Base-by-base conservation (phyloP, 23 tunicate species). In the Botrylloides violaceus region DNA sequence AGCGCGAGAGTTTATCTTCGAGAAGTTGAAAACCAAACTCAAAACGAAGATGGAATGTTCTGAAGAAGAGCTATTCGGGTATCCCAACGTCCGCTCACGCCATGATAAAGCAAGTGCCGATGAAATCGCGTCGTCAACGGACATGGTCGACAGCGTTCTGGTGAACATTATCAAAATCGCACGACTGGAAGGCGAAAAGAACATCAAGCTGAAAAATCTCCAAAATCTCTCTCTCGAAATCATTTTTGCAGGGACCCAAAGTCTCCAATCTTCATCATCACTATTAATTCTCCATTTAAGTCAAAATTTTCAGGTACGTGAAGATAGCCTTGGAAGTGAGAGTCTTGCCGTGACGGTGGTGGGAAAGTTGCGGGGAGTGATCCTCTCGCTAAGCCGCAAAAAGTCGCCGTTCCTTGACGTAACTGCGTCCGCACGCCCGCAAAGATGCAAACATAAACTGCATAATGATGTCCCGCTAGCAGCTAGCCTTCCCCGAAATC, bases 201-300 rank as follows among this genome's bases (percentile, higher is more conserved):
- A 61, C 15, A 68, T 90, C 9, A 66, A 64, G 27, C 58, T 90
- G 62, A 50, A 34, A 49, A 90, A 90, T 63, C 65, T 90, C n/a
- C 97, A 90, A 83, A 90, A 90, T 65, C 65, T 90, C 26, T 66
- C 97, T 0, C 66, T 90, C 21, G 97, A 90, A 32, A 80, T 90
- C 35, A 90, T 90, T 57, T 90, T 90, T 50, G 97, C 97, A 15
- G 97, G 97, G n/a, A 83, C 97, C 12, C 97, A 90, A 59, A 82
- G 89, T 62, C 85, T 90, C 2, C 90, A 83, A 32, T 82, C 92
- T 32, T 80, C 97, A 3, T 83, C 80, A 1, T 76, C 89, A 4
- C 74, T 79, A 19, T 59, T 90, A 65, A 79, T 82, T 19, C 43
- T 81, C 2, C 97, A 90, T 63, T 57, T 90, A 19, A 78, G 90